Base-by-base conservation (phyloP, 2,888 invertebrate genomes). In the Dinocampus coccinellae region DNA sequence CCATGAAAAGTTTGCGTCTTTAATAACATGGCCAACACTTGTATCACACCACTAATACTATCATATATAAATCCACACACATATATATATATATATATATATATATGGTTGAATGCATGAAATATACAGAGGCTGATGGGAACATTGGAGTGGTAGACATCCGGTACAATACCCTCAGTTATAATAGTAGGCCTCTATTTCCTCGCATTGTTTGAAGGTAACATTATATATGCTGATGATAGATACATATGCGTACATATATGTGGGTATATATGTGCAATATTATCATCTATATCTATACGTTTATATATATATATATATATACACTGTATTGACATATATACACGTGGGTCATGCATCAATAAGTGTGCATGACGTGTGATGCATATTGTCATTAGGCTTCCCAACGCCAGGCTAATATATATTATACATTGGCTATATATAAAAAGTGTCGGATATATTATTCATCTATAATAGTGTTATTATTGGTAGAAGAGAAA, bases 81-180 rank as follows among this genome's bases (percentile, higher is more conserved):
- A 33, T 55, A 67, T 55, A 39, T n/a, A 47, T 47, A 42, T 36
- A 36, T 52, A 61, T 61, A 69, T 61, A 33, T 62, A 20, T 47
- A n/a, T n/a, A n/a, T n/a, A n/a, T n/a, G n/a, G n/a, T n/a, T n/a
- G n/a, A n/a, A n/a, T n/a, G n/a, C 42, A 29, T 34, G 33, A 61
- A n/a, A 60, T 16, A 68, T 20, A 65, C 55, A 63, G 52, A 20
- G 7, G 52, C 33, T 16, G 62, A 36, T 52, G 26, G 29, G 66
- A 64, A 69, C 65, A 65, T 39, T 69, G 79, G 78, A 78, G 81
- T 79, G 76, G 80, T 82, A 84, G 85, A 85, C 85, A 85, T 85
- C 85, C 85, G 85, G 85, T 85, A 82, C 85, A 84, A 85, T 85
- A 84, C 82, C 84, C 85, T 79, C 81, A 74, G 79, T 76, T 83